Conservation (phyloP, 1,140 invertebrate genomes). For the Mylabris phalerata region DNA sequence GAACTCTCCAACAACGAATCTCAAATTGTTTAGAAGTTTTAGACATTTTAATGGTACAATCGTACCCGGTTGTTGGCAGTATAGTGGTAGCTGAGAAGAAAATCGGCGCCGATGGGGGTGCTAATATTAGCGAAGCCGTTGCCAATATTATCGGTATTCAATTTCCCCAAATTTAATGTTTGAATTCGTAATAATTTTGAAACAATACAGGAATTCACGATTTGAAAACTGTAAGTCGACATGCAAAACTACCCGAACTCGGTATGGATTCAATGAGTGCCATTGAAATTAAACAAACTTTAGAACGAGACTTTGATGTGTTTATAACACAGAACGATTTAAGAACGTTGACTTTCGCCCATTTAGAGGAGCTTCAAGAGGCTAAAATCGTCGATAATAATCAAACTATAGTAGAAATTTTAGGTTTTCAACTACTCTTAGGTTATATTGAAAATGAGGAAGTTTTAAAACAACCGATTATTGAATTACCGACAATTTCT, state of each 20-base stretch:
- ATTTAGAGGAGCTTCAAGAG: conserved; percentile 1
- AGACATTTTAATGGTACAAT: conserved; percentile 60
- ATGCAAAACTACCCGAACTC: conserved; percentile 69
- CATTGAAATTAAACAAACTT: conserved; percentile 67
- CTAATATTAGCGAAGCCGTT: conserved; percentile 53
- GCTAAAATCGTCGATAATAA: neutral
- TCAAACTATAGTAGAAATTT: neutral
- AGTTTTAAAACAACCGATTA: neutral
- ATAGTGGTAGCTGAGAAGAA: conserved; percentile 71
- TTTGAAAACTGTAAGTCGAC: conserved; percentile 46
- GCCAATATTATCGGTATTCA: conserved; percentile 51
- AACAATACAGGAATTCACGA: neutral
- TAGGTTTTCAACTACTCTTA: neutral
- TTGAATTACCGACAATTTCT: neutral
- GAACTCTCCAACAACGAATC: conserved; percentile 80
- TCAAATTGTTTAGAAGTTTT: conserved; percentile 64
- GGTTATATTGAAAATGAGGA: neutral
- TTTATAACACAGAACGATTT: conserved; percentile 55
- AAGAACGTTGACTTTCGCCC: conserved; percentile 41
- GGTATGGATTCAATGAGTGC: conserved; percentile 93
- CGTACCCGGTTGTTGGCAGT: conserved; percentile 61
- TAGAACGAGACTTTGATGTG: conserved; percentile 61
- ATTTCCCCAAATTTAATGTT: no score
- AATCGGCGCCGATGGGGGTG: conserved; percentile 38
- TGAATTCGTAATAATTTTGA: no score